A percentile compares a stretch with the other conserved stretches of the same genome.
phyloP scores from a whole-genome alignment of 23 tunicate genomes.

The Aplidium turbinatum region DNA sequence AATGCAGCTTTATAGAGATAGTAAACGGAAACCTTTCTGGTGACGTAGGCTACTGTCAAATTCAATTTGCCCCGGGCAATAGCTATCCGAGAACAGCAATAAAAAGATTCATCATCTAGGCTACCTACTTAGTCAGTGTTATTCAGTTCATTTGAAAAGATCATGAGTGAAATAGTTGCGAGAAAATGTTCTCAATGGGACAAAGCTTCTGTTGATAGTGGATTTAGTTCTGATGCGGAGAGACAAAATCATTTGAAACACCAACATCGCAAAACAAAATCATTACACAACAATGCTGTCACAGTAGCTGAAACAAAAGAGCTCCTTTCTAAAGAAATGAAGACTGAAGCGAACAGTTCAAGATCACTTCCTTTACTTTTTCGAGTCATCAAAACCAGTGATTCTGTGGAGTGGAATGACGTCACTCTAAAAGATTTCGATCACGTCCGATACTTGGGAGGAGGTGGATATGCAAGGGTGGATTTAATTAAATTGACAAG shows the following conservation, averaged over 20 bases:
- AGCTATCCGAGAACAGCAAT: no score
- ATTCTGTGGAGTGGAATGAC: slow-evolving; percentile 33
- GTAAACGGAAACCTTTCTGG: no score
- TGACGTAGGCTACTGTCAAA: no score
- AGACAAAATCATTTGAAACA: background rate
- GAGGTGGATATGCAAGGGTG: slow-evolving; percentile 78
- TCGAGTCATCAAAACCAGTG: background rate
- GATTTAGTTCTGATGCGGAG: slow-evolving; percentile 66
- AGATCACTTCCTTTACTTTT: slow-evolving; percentile 17
- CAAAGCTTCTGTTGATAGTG: slow-evolving; percentile 59
- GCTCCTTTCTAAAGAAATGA: background rate
- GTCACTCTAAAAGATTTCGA: slow-evolving; percentile 47
- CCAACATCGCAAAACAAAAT: background rate
- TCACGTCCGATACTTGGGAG: slow-evolving; percentile 52
- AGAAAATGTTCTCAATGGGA: no score
- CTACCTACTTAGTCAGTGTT: no score
- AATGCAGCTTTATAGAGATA: no score
- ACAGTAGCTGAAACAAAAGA: background rate
- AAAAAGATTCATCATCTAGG: no score
- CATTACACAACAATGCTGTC: background rate
- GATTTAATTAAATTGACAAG: slow-evolving; percentile 53
- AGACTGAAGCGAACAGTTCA: background rate
- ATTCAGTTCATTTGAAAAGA: no score
- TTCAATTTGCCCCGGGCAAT: no score
- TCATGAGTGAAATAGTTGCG: no score